Conservation (phyloP, 2,888 invertebrate species). For the Cephus rjabovi region DNA sequence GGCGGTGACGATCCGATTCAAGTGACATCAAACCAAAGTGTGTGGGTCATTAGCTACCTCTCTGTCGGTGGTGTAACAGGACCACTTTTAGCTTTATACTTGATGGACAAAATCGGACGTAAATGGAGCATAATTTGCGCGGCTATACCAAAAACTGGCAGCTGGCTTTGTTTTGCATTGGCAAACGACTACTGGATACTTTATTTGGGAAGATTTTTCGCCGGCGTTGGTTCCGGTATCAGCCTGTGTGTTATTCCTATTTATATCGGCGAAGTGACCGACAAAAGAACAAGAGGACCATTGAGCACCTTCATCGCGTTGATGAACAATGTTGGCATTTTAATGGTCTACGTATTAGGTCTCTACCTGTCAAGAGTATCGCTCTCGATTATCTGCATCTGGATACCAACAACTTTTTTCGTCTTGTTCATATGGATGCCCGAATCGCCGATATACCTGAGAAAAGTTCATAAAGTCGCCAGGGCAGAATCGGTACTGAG, state of each 20-base stretch:
- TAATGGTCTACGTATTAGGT: slow-evolving; percentile 53
- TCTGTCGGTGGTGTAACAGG: slow-evolving; percentile 59
- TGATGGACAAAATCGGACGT: slow-evolving; percentile 61
- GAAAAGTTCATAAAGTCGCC: slow-evolving; percentile 50
- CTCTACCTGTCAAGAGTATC: slow-evolving; percentile 38
- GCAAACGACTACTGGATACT: slow-evolving; percentile 44
- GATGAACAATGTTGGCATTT: slow-evolving; percentile 17
- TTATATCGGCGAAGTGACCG: slow-evolving; percentile 61
- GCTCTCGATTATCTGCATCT: slow-evolving; percentile 52
- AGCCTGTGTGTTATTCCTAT: slow-evolving; percentile 61
- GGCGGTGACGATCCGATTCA: slow-evolving; percentile 42
- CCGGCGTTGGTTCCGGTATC: slow-evolving; percentile 59
- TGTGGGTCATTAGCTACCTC: slow-evolving; percentile 56
- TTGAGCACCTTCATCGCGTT: slow-evolving; percentile 35
- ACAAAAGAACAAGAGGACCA: slow-evolving; percentile 57
- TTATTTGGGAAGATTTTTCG: slow-evolving; percentile 53
- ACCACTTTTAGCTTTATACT: slow-evolving; percentile 52
- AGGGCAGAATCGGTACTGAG: slow-evolving; percentile 54
- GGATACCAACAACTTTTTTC: slow-evolving; percentile 49
- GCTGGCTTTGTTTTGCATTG: slow-evolving; percentile 56
- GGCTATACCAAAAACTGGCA: slow-evolving; percentile 57
- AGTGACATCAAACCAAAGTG: slow-evolving; percentile 40
- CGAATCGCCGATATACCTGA: slow-evolving; percentile 59
- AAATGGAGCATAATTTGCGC: slow-evolving; percentile 59
- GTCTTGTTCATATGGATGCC: slow-evolving; percentile 58